A percentile compares a stretch with the other conserved stretches of the same genome.
phyloP scores from a whole-genome alignment of 1,140 invertebrate genomes.

The Coenobita brevimanus region DNA sequence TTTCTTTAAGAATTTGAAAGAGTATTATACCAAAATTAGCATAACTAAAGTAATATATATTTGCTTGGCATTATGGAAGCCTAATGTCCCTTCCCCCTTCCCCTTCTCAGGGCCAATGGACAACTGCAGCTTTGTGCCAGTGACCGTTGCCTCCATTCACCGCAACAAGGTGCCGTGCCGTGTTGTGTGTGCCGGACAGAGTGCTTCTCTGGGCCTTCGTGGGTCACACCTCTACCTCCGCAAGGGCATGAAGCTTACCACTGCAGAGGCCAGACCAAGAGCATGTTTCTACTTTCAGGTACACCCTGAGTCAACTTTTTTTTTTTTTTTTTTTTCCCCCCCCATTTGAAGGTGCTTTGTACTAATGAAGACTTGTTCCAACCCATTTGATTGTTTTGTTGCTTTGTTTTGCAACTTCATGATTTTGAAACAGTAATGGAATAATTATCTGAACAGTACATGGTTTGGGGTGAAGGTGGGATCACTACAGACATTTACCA shows the following conservation, averaged over 20 bases:
- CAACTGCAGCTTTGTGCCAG: conserved; percentile 86
- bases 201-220: conserved; percentile 89
- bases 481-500: too few species aligned
- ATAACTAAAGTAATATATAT: too few species aligned
- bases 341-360: too few species aligned
- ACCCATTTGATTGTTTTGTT: too few species aligned
- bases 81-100: neutral
- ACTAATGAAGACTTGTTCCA: too few species aligned
- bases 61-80: too few species aligned
- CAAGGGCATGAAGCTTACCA: conserved; percentile 87
- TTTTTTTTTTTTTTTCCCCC: neutral
- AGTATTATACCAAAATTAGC: too few species aligned
- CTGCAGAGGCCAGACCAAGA: conserved; percentile 76
- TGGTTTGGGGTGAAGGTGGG: too few species aligned
- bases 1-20: too few species aligned
- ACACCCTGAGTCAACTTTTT: neutral
- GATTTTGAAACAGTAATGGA: too few species aligned
- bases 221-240: conserved; percentile 79
- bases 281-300: conserved; percentile 88
- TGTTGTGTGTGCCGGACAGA: conserved; percentile 90
- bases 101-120: conserved; percentile 82
- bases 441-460: too few species aligned
- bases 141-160: conserved; percentile 88
- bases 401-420: too few species aligned
- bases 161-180: conserved; percentile 92